A percentile compares a stretch with the other conserved stretches of the same genome.
Conservation (phyloP, 2,113 vertebrate genomes). For the Periophthalmus modestus region DNA sequence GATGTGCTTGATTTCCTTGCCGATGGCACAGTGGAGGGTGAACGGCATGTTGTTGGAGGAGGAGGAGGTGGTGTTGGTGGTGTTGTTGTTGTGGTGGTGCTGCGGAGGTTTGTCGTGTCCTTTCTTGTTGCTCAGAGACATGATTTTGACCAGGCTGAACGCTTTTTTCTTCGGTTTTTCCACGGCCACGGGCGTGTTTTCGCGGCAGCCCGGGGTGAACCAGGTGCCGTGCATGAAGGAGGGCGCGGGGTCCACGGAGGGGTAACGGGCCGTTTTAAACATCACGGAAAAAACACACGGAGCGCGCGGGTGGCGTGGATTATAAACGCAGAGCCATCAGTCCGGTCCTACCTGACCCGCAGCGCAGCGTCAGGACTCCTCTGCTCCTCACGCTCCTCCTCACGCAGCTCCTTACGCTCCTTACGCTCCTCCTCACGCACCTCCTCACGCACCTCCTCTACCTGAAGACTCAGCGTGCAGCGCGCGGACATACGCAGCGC, state of each 20-base stretch:
- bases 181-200: slow-evolving; percentile 76
- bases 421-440: slow-evolving; percentile 45
- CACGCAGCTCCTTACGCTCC: slow-evolving; percentile 41
- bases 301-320: slow-evolving; percentile 53
- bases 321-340: slow-evolving; percentile 58
- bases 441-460: slow-evolving; percentile 41
- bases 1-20: slow-evolving; percentile 98
- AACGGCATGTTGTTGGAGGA: no score
- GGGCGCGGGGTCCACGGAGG: slow-evolving; percentile 83
- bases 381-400: slow-evolving; percentile 33
- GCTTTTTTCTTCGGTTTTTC: slow-evolving; percentile 87
- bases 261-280: slow-evolving; percentile 71
- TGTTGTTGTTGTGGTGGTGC: slow-evolving; percentile 77
- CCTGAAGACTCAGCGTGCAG: slow-evolving; percentile 42
- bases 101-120: slow-evolving; percentile 76
- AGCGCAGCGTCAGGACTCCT: slow-evolving; percentile 25
- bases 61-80: no score
- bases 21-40: slow-evolving; percentile 94
- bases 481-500: slow-evolving; percentile 28
- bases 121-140: slow-evolving; percentile 83
- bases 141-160: slow-evolving; percentile 91
- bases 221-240: slow-evolving; percentile 78
- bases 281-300: slow-evolving; percentile 53
- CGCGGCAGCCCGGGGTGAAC: slow-evolving; percentile 75
- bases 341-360: slow-evolving; percentile 72